Base-by-base conservation (phyloP, 2,113 vertebrate genomes). In the Neolamprologus ventralis region DNA sequence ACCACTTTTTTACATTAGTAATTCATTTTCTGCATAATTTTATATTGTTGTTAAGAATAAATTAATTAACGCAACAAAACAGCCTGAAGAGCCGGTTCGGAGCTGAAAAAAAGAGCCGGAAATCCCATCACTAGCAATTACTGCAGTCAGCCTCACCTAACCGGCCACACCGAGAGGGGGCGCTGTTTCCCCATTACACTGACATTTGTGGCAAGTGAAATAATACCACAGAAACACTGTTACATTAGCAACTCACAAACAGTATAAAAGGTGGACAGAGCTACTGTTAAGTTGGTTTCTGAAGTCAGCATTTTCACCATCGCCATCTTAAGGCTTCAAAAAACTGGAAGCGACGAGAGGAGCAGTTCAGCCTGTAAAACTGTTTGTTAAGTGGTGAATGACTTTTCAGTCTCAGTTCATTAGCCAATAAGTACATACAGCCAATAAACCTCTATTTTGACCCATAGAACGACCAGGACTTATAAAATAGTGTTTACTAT, bases 141-240 rank as follows among this genome's bases (percentile, higher is more conserved):
- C 8, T 60, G 57, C 57, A 33, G 14, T 1, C 12, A 51, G 47
- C 47, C 17, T 51, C 47, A 51, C 57, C 16, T 19, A 19, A 60
- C 57, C 2, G 0, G 16, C 28, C 57, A 33, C 9, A 2, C 28
- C 1, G 0, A 19, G 0, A 4, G 7, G 55, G 12, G 28, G 57
- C 14, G 3, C 26, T 3, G 57, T 60, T 60, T 60, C 16, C 0
- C 57, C 28, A 60, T 33, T 60, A 60, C 2, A 0, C 57, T 60
- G 28, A 60, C 5, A 60, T 19, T 60, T 33, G 28, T 60, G 28
- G 9, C 16, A 60, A 60, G 57, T 60, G 16, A 19, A 60, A 1
- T 33, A 60, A 60, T 60, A 10, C 57, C 57, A 60, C 57, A 60
- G 16, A 60, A 60, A 33, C 28, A 10, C 57, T 60, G 57, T 60